Percentiles rank a stretch among this genome's conserved stretches.
phyloP scores from a whole-genome alignment of 2,888 invertebrate species.

The Amiota minor region DNA sequence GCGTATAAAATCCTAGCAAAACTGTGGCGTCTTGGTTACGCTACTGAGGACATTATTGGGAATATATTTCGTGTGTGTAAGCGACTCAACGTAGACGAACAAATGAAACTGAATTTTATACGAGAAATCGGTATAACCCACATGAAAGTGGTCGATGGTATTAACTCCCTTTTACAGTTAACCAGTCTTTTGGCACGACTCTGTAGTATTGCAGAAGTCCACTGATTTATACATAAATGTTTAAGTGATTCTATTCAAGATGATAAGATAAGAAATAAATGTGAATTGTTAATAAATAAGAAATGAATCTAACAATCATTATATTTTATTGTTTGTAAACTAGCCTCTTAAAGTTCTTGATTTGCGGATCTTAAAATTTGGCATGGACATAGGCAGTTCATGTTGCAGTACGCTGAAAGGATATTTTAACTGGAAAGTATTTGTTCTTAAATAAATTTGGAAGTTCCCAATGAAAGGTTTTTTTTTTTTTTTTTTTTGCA shows the following conservation, averaged over 20 bases:
- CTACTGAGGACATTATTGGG: slow-evolving; percentile 95
- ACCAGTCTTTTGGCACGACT: slow-evolving; percentile 89
- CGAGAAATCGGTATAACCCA: slow-evolving; percentile 94
- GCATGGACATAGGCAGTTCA: no score
- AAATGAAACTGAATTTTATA: slow-evolving; percentile 87
- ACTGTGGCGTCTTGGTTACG: slow-evolving; percentile 94
- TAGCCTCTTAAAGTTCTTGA: no score
- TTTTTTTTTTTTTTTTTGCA: no score
- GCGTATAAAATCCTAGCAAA: slow-evolving; percentile 92
- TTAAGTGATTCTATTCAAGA: no score
- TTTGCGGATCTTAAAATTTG: no score
- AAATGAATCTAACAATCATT: no score
- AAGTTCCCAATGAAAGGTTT: no score
- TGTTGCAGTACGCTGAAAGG: no score
- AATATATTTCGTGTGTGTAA: slow-evolving; percentile 96
- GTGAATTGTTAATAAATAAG: background rate
- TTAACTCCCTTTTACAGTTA: slow-evolving; percentile 90
- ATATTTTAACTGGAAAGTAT: no score
- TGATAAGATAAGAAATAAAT: background rate
- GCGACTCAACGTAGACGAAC: slow-evolving; percentile 86
- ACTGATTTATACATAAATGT: slow-evolving; percentile 36
- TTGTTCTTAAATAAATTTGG: no score
- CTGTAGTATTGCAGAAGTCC: slow-evolving; percentile 75
- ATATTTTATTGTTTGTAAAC: no score
- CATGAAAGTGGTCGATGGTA: slow-evolving; percentile 91